Evolutionary conservation across 2,113 vertebrate genomes (phyloP).

Genomic region (Thinocorus orbignyianus): DNA sequence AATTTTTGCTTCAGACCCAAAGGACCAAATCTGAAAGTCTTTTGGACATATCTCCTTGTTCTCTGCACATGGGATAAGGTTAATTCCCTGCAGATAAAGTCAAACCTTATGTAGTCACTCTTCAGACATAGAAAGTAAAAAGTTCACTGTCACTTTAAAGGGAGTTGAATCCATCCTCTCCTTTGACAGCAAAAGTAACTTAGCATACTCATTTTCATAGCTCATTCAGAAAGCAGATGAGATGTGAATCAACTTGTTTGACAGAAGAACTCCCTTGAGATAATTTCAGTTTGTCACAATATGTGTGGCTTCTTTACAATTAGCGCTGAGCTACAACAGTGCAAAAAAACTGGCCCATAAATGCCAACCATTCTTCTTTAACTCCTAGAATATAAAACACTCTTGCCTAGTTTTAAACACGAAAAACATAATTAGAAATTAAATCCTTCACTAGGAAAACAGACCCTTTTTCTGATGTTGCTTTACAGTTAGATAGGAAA

Average conservation of each 20-base stretch:
- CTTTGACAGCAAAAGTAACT: conserved; percentile 53
- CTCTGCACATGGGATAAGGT: not conserved
- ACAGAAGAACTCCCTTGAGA: conserved; percentile 39
- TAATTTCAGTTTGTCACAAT: conserved; percentile 41
- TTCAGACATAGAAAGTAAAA: conserved; percentile 2
- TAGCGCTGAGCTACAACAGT: not conserved
- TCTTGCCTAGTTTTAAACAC: not conserved
- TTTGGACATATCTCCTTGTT: not conserved
- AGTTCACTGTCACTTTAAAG: conserved; percentile 37
- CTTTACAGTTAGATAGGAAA: not conserved
- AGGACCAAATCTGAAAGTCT: not conserved
- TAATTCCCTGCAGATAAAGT: conserved; percentile 23
- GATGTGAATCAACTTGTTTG: conserved; percentile 53
- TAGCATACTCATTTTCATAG: conserved; percentile 40
- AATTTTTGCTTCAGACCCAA: not conserved
- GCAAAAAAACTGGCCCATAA: not conserved
- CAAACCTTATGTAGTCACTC: not conserved
- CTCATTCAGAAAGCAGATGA: conserved; percentile 61
- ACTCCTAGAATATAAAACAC: not conserved
- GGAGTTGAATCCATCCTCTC: not conserved
- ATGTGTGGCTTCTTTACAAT: conserved; percentile 16
- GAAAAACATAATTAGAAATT: not conserved
- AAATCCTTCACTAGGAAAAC: not conserved
- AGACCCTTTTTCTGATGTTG: not conserved
- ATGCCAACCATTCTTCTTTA: not conserved